Percentiles rank a stretch among this genome's conserved stretches.
Evolutionary conservation across 1,140 invertebrate genomes (phyloP).

Genomic region (Solenopsis invicta): DNA sequence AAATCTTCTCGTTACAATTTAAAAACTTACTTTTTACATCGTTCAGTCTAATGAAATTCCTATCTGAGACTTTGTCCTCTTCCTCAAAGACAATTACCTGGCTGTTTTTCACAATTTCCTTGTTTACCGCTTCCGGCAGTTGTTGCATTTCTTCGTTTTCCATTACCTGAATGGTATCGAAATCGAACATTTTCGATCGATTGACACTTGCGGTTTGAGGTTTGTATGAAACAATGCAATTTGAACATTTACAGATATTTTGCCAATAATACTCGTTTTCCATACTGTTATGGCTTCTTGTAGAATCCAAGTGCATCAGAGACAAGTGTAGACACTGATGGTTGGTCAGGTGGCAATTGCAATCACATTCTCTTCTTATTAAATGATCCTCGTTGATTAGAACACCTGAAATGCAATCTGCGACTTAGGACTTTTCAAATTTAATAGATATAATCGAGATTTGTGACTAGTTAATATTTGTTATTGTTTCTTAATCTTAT

Average conservation of each 20-base stretch:
- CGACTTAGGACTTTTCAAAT: slow-evolving; percentile 37
- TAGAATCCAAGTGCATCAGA: slow-evolving; percentile 71
- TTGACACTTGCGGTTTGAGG: slow-evolving; percentile 33
- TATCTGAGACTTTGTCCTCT: background rate
- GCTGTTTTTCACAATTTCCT: slow-evolving; percentile 79
- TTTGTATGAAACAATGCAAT: slow-evolving; percentile 32
- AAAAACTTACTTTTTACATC: background rate
- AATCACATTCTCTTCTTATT: slow-evolving; percentile 49
- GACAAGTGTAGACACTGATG: slow-evolving; percentile 54
- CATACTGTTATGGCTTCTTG: slow-evolving; percentile 74
- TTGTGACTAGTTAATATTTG: slow-evolving; percentile 14
- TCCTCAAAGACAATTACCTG: slow-evolving; percentile 78
- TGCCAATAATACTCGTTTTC: slow-evolving; percentile 70
- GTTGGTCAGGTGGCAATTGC: slow-evolving; percentile 55
- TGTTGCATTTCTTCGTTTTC: slow-evolving; percentile 75
- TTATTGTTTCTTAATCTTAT: background rate
- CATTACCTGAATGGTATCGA: slow-evolving; percentile 77
- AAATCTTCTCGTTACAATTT: background rate
- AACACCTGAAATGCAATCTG: slow-evolving; percentile 77
- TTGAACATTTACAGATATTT: slow-evolving; percentile 54
- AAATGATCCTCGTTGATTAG: slow-evolving; percentile 76
- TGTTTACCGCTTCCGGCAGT: slow-evolving; percentile 78
- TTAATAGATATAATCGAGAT: background rate
- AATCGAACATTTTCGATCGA: slow-evolving; percentile 71
- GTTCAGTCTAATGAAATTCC: background rate